Percentiles rank a stretch among this genome's conserved stretches.
These are phyloP conservation scores for Valencia hispanica DNA, from an alignment of 2,797 vertebrate species.

Conservation along the genomic window DNA sequence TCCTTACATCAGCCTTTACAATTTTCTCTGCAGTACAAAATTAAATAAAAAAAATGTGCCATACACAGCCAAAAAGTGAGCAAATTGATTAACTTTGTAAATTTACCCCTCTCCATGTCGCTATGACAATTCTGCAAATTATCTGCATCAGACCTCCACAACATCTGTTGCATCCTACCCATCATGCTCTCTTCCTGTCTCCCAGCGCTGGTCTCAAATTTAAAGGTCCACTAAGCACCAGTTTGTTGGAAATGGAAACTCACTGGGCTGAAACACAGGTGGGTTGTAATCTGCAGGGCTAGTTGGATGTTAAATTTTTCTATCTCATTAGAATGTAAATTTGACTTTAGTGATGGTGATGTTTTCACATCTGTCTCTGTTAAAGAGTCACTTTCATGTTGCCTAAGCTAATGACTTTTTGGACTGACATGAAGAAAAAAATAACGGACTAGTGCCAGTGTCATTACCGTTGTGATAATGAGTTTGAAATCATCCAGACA, in stretches of 20 bases:
- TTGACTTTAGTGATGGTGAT: background rate
- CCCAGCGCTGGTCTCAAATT: background rate
- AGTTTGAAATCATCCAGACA: constrained; percentile 36
- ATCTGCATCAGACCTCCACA: background rate
- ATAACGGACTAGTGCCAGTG: constrained; percentile 10
- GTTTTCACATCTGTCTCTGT: constrained; percentile 27
- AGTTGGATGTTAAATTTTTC: background rate
- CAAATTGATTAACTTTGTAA: background rate
- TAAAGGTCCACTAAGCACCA: background rate
- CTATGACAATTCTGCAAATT: background rate
- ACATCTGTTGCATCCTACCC: background rate
- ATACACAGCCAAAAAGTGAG: too few relatives aligned
- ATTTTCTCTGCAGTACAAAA: too few relatives aligned
- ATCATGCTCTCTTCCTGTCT: background rate
- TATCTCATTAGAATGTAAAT: background rate
- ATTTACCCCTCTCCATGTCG: background rate
- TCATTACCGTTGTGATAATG: constrained; percentile 17
- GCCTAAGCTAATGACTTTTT: constrained; percentile 11
- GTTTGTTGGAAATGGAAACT: background rate
- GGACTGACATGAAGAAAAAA: constrained; percentile 10
- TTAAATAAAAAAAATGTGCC: too few relatives aligned
- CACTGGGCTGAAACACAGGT: background rate
- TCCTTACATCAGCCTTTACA: too few relatives aligned
- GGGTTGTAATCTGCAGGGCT: background rate
- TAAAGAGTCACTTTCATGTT: constrained; percentile 4